These are phyloP conservation scores for Sapajus apella DNA, from an alignment of 2,113 vertebrate genomes.

Conservation along the genomic window DNA sequence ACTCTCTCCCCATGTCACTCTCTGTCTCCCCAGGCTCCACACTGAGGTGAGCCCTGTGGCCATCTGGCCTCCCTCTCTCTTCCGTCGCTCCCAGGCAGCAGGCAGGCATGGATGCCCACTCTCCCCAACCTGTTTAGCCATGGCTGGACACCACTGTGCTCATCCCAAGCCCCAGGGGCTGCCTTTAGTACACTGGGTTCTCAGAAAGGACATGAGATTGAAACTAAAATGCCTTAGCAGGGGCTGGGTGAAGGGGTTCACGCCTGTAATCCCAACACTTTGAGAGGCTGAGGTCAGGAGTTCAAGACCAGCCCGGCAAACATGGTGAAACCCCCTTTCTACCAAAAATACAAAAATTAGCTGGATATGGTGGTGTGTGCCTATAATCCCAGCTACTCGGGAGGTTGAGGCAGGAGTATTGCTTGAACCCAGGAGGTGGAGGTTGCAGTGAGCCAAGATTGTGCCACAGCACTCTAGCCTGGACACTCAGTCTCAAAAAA, in stretches of 20 bases:
- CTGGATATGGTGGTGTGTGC: too few species aligned
- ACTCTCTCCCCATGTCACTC: not conserved
- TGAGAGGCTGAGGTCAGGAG: not conserved
- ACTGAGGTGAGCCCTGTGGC: not conserved
- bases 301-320: not conserved
- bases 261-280: not conserved
- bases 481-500: too few species aligned
- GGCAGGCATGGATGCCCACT: not conserved
- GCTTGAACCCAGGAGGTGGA: too few species aligned
- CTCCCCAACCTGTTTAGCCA: not conserved
- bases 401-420: too few species aligned
- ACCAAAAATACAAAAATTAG: too few species aligned
- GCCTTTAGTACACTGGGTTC: not conserved
- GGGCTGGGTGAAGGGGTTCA: not conserved
- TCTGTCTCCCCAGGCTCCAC: not conserved
- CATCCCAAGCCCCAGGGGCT: not conserved
- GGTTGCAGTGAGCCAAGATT: too few species aligned
- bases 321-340: not conserved
- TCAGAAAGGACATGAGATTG: not conserved
- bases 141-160: constrained; percentile 15
- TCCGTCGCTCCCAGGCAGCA: not conserved
- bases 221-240: not conserved
- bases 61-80: rapidly evolving
- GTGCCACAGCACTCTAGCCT: too few species aligned
- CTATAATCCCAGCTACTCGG: too few species aligned